These are phyloP conservation scores for Microctenopoma lineatum DNA, from an alignment of 2,797 vertebrate species.

Conservation along the genomic window DNA sequence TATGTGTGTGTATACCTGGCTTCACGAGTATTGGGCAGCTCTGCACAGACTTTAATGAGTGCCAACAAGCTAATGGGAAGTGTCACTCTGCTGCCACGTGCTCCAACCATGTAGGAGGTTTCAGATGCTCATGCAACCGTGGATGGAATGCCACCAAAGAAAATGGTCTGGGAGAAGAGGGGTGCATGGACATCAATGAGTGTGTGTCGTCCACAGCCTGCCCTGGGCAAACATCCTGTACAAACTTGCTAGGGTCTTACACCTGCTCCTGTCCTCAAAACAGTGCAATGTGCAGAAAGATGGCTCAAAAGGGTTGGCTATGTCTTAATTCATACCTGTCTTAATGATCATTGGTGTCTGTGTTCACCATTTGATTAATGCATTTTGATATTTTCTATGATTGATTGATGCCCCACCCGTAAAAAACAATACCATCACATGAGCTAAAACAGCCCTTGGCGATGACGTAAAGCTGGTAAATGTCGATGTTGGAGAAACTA, in stretches of 20 bases:
- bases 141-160: slow-evolving; percentile 76
- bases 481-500: no score
- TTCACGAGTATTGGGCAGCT: slow-evolving; percentile 73
- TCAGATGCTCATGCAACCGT: slow-evolving; percentile 75
- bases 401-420: no score
- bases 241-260: slow-evolving; percentile 81
- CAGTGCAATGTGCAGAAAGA: slow-evolving; percentile 59
- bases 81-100: slow-evolving; percentile 83
- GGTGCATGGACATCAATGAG: slow-evolving; percentile 83
- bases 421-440: no score
- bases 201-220: slow-evolving; percentile 73
- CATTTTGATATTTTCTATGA: neutral
- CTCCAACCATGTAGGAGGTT: slow-evolving; percentile 79
- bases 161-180: slow-evolving; percentile 65
- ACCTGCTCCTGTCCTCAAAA: slow-evolving; percentile 77
- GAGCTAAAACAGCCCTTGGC: no score
- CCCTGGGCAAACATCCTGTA: slow-evolving; percentile 67
- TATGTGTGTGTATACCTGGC: slow-evolving; percentile 79
- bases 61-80: slow-evolving; percentile 68
- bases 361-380: neutral
- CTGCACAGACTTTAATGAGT: slow-evolving; percentile 86
- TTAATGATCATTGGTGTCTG: neutral
- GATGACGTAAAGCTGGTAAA: no score
- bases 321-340: slow-evolving; percentile 27
- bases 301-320: slow-evolving; percentile 76